Evolutionary conservation across 2,888 invertebrate species (phyloP).

Genomic region (Sminthurinus aureus): DNA sequence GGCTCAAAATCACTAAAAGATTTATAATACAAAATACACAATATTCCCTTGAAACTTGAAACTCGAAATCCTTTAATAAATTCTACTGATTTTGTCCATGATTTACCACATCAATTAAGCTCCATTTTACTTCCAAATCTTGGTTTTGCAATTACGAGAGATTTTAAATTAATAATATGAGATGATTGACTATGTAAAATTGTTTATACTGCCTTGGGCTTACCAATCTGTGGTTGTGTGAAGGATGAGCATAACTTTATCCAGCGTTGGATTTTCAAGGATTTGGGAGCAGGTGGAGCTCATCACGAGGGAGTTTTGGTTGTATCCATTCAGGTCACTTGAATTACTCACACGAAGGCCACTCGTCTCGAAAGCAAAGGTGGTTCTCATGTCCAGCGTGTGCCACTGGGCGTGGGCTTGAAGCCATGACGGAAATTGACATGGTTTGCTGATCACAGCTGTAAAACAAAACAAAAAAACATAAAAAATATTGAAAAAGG

Average conservation of each 20-base stretch:
- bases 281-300: conserved; percentile 57
- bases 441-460: conserved; percentile 68
- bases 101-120: no score
- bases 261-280: conserved; percentile 62
- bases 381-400: conserved; percentile 83
- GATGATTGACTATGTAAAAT: no score
- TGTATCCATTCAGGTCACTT: conserved; percentile 53
- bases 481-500: neutral
- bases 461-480: neutral
- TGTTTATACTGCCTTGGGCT: conserved; percentile 61
- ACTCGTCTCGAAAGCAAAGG: conserved; percentile 76
- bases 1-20: no score
- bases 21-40: no score
- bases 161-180: no score
- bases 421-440: conserved; percentile 88
- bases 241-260: conserved; percentile 69
- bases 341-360: conserved; percentile 56
- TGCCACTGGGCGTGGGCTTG: conserved; percentile 87
- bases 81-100: no score
- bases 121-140: no score
- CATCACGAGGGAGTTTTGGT: conserved; percentile 52
- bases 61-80: no score
- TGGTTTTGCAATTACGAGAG: no score
- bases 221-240: conserved; percentile 80
- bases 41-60: no score